Conservation (phyloP, 2,888 invertebrate species). For the Eristalis intricaria region DNA sequence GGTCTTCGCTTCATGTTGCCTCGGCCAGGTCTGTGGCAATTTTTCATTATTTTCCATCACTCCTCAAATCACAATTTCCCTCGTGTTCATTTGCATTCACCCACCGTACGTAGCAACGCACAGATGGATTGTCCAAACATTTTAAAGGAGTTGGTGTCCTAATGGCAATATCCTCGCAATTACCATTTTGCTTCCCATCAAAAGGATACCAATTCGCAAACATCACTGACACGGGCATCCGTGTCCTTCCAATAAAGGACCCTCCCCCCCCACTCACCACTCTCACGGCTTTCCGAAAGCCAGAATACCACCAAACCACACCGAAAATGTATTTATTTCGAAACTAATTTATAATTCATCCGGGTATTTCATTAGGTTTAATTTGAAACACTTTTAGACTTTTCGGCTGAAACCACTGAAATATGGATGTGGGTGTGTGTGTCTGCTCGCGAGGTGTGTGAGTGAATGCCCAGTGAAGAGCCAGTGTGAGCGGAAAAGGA, state of each 20-base stretch:
- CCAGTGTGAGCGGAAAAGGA: not conserved
- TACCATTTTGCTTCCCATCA: constrained; percentile 67
- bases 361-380: constrained; percentile 75
- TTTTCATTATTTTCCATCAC: not conserved
- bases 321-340: constrained; percentile 70
- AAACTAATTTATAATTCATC: constrained; percentile 75
- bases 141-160: constrained; percentile 62
- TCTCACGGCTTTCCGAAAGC: not conserved
- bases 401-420: constrained; percentile 65
- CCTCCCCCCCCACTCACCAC: not conserved
- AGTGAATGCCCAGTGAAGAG: not conserved
- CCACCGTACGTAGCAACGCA: not conserved
- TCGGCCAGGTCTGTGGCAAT: not conserved
- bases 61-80: not conserved
- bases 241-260: not conserved
- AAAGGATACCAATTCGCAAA: constrained; percentile 64
- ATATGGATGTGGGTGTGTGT: not conserved
- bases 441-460: not conserved
- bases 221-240: constrained; percentile 63
- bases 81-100: not conserved
- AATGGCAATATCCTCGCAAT: constrained; percentile 71
- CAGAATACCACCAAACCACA: not conserved
- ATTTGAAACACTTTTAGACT: constrained; percentile 75
- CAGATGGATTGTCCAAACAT: constrained; percentile 6
- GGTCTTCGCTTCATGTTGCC: not conserved